phyloP scores from a whole-genome alignment of 2,797 vertebrate genomes.

The Diplodus puntazzo region DNA sequence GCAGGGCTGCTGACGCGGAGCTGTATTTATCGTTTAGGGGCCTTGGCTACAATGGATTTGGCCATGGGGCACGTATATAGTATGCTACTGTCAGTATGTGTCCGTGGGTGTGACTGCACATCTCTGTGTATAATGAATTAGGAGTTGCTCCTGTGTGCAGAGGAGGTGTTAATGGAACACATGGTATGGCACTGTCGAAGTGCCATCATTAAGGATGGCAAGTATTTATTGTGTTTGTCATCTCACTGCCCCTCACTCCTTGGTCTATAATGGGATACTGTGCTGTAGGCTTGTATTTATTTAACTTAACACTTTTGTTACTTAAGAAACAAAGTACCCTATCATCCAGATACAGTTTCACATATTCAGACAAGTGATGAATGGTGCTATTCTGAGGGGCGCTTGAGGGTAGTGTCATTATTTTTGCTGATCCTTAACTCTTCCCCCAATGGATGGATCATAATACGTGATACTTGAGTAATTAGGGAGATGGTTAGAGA shows the following conservation, averaged over 20 bases:
- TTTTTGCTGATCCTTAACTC: background rate
- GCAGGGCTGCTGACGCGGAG: conserved; percentile 70
- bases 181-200: conserved; percentile 51
- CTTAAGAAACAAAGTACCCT: background rate
- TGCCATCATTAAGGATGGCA: conserved; percentile 64
- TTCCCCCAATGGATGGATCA: background rate
- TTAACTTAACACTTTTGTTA: conserved; percentile 26
- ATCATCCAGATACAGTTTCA: background rate
- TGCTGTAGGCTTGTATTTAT: conserved; percentile 19
- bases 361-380: conserved; percentile 13
- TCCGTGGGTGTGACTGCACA: conserved; percentile 14
- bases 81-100: conserved; percentile 56
- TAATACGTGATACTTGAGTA: no score
- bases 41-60: conserved; percentile 73
- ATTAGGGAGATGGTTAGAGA: background rate
- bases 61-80: conserved; percentile 69
- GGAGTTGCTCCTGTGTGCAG: conserved; percentile 18
- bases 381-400: background rate
- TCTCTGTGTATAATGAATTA: conserved; percentile 45
- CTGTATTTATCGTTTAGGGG: conserved; percentile 74
- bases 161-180: conserved; percentile 67
- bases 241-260: conserved; percentile 20
- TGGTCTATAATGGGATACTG: conserved; percentile 13
- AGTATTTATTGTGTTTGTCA: conserved; percentile 55
- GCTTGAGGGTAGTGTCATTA: background rate